Evolutionary conservation across 1,140 invertebrate species (phyloP), one percentile per base, ranked within the genome.

Genomic region (Onthophagus taurus): DNA sequence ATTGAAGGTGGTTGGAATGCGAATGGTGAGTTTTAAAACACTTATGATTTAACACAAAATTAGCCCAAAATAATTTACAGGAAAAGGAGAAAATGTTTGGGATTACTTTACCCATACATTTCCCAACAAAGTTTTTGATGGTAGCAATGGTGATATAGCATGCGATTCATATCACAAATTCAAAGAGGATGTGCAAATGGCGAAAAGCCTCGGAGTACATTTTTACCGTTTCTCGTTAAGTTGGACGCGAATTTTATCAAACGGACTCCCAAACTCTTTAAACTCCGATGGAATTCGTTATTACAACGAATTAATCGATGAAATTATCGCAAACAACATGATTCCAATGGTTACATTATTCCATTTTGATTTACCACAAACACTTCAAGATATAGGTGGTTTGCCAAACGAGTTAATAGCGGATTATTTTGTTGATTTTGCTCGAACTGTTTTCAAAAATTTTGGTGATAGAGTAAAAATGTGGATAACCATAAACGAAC

Each of bases 231-330:
- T 83, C 55, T 82, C 80, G 0, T 64, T 81, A 44, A 72, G 74
- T 7, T 81, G 77, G 77, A 44, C 72, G 2, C 53, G 74, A 35
- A 51, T 60, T 21, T 46, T 60, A 9, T 56, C 54, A n/a, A 45
- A 43, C 17, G 56, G 58, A 7, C 41, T 31, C 18, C 53, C 60
- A 2, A 65, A 72, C 47, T 47, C 63, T 4, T 50, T 80, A 1
- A 81, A 81, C 51, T 60, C 68, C 30, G 69, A 70, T 34, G 80
- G 78, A 12, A 53, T 78, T 1, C 56, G 66, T 1, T 81, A 81
- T 53, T 83, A 83, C 58, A 72, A 78, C 44, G 67, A 71, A 16
- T 53, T 83, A 1, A 71, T 83, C 4, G 61, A 77, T 52, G 70
- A 71, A 42, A 58, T 83, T 2, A 53, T 74, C 0, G 63, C 60